Conservation (phyloP, 2,113 vertebrate species). For the Chaetodon auriga region DNA sequence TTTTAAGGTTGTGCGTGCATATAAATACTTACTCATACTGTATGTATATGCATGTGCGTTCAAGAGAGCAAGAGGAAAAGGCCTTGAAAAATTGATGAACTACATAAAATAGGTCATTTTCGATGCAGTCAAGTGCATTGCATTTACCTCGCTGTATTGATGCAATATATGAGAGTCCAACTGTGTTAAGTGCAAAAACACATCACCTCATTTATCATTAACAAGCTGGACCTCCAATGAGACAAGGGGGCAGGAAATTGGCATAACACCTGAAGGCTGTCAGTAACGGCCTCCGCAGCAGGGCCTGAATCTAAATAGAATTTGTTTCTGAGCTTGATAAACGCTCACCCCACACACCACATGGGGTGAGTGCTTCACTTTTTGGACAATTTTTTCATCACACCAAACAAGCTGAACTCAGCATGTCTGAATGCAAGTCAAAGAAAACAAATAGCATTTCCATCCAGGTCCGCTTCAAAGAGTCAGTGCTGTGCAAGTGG, state of each 20-base stretch:
- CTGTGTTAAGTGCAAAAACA: slow-evolving; percentile 70
- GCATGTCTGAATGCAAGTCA: slow-evolving; percentile 39
- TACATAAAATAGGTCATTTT: slow-evolving; percentile 49
- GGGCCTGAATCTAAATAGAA: slow-evolving; percentile 16
- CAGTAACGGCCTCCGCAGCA: slow-evolving; percentile 12
- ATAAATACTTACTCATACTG: slow-evolving; percentile 67
- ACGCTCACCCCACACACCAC: slow-evolving; percentile 15
- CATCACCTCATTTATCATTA: slow-evolving; percentile 46
- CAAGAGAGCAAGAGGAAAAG: slow-evolving; percentile 54
- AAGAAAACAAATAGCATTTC: slow-evolving; percentile 38
- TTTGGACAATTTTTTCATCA: slow-evolving; percentile 11
- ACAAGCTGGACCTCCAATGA: slow-evolving; percentile 37
- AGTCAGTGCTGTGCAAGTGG: slow-evolving; percentile 68
- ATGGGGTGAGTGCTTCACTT: slow-evolving; percentile 19
- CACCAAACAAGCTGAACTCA: slow-evolving; percentile 34
- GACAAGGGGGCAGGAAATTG: slow-evolving; percentile 19
- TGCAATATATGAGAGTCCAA: slow-evolving; percentile 59
- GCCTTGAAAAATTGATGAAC: slow-evolving; percentile 50
- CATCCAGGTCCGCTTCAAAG: slow-evolving; percentile 30
- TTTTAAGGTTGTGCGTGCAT: slow-evolving; percentile 74
- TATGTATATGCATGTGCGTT: slow-evolving; percentile 70
- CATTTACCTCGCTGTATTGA: slow-evolving; percentile 71
- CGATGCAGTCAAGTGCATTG: slow-evolving; percentile 70
- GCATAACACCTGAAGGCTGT: slow-evolving; percentile 29
- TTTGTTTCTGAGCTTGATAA: slow-evolving; percentile 35